A percentile compares a stretch with the other conserved stretches of the same genome.
Evolutionary conservation across 2,113 vertebrate species (phyloP).

Genomic region (Prionailurus viverrinus): DNA sequence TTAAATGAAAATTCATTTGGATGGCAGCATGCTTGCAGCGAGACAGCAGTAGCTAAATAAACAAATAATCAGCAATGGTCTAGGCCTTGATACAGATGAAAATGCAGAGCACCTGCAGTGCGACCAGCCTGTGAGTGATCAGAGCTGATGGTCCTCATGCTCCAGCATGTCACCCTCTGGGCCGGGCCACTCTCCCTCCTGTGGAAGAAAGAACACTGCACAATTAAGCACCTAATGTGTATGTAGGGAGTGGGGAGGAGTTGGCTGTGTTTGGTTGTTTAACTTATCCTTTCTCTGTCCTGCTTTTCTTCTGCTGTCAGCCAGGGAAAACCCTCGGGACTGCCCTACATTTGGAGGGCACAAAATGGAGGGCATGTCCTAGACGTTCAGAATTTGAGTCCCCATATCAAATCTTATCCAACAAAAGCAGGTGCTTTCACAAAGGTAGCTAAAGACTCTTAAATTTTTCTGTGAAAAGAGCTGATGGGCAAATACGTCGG

Average conservation of each 20-base stretch:
- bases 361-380: accelerated
- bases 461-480: not conserved
- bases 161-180: not conserved
- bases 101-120: no score
- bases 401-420: not conserved
- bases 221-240: not conserved
- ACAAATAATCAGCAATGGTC: slow-evolving; percentile 57
- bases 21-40: slow-evolving; percentile 53
- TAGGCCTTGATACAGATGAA: not conserved
- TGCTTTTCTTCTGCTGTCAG: not conserved
- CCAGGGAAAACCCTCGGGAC: not conserved
- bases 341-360: not conserved
- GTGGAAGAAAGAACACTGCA: not conserved
- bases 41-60: slow-evolving; percentile 72
- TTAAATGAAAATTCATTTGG: slow-evolving; percentile 72
- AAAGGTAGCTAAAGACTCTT: not conserved
- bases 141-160: not conserved
- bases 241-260: not conserved
- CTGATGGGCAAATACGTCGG: no score
- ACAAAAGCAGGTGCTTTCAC: not conserved
- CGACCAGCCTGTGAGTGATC: not conserved
- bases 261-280: not conserved
- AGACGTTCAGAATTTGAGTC: not conserved
- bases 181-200: not conserved
- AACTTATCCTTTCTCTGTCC: not conserved